Evolutionary conservation across 2,888 invertebrate species (phyloP), one percentile per base, ranked within the genome.

Genomic region (Digitonthophagus gazella): DNA sequence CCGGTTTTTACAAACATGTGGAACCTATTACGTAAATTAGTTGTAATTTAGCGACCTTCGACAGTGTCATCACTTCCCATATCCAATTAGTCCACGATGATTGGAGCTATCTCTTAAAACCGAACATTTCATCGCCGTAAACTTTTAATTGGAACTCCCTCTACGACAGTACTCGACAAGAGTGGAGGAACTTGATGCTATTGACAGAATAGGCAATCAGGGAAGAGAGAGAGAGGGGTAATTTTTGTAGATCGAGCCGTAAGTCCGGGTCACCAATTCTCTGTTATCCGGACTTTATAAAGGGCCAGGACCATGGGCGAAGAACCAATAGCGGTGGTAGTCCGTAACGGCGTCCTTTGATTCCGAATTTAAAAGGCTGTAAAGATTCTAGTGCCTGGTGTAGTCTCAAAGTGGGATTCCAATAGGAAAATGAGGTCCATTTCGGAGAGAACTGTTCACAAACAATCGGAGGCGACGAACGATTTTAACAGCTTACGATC

Each of bases 291-390:
- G 28, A 11, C 28, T 44, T 44, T 44, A 44, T 11, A 44, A 44
- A 44, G 28, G 28, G 6, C 28, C 28, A 5, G 28, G 28, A 44
- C 28, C 11, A 44, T 44, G 28, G 28, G 28, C 11, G 28, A 44
- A 44, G 28, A 44, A 44, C 28, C 28, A 44, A 44, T 44, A 5
- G 28, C 28, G 28, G 28, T 44, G 28, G 28, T 44, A 44, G 28
- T 44, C 28, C 28, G 28, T 44, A 11, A 44, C 28, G 28, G 28
- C 28, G 6, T 16, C 61, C 61, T 61, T 61, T 19, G 61, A 61
- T 18, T 61, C 20, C 16, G 19, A 61, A 61, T 61, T 61, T 61
- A 61, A 61, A 61, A 61, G 61, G 61, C 15, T 15, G 58, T 58
- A 58, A 58, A 18, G 58, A 58, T 58, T 58, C 16, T 15, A 58